These are phyloP conservation scores for Atherinosoma microstoma DNA, from an alignment of 2,797 vertebrate species.

Conservation along the genomic window DNA sequence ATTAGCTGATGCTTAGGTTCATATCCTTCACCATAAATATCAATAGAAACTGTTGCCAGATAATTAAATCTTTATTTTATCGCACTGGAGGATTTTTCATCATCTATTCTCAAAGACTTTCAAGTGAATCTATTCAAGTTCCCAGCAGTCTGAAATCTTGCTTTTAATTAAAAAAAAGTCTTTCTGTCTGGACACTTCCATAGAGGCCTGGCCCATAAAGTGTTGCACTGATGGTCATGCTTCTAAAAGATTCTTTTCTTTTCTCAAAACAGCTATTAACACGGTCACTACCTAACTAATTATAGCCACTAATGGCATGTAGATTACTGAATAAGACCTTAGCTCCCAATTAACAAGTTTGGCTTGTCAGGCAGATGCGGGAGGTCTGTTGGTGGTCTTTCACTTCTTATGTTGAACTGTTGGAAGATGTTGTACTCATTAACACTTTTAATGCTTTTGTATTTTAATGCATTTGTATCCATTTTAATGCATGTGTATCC, in stretches of 20 bases:
- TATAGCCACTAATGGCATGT: background rate
- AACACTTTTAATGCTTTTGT: too few species aligned
- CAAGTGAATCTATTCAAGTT: background rate
- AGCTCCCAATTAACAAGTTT: background rate
- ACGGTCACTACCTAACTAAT: background rate
- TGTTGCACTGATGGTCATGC: background rate
- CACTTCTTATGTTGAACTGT: too few species aligned
- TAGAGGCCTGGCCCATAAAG: background rate
- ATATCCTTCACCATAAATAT: background rate
- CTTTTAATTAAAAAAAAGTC: background rate
- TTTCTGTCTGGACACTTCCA: background rate
- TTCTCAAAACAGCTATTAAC: background rate
- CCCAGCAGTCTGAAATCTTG: background rate
- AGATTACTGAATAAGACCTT: background rate
- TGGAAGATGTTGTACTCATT: too few species aligned
- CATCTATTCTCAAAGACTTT: background rate
- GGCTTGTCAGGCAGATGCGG: background rate
- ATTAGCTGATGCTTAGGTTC: too few species aligned
- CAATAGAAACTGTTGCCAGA: background rate
- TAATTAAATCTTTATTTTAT: background rate
- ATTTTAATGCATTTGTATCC: too few species aligned
- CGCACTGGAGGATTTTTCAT: background rate
- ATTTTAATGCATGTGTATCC: too few species aligned
- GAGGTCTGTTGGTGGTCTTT: background rate
- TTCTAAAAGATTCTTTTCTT: background rate